Percentiles rank a stretch among this genome's conserved stretches.
phyloP scores from a whole-genome alignment of 2,888 invertebrate species.

The Tridacna crocea region DNA sequence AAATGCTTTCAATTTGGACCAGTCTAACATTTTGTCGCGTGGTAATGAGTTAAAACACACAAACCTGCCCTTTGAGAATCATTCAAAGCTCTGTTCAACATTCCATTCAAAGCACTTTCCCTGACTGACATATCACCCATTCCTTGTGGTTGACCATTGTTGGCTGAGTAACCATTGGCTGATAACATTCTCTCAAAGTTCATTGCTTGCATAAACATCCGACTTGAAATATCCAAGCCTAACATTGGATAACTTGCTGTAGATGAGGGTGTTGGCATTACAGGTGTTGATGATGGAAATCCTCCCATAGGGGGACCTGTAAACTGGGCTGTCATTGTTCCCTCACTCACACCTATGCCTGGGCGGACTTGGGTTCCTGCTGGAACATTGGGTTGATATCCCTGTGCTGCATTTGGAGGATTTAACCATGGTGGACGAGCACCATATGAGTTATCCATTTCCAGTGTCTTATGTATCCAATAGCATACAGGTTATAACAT shows the following conservation, averaged over 20 bases:
- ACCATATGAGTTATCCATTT: constrained; percentile 52
- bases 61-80: constrained; percentile 37
- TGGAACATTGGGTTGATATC: neutral
- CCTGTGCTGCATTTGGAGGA: constrained; percentile 6
- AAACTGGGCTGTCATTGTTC: constrained; percentile 18
- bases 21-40: no score
- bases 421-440: constrained; percentile 39
- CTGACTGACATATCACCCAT: constrained; percentile 31
- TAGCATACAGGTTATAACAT: neutral
- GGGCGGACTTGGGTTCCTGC: neutral
- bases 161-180: constrained; percentile 16
- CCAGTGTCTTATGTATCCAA: neutral
- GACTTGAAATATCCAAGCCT: constrained; percentile 65
- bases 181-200: constrained; percentile 68
- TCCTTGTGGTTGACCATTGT: constrained; percentile 32
- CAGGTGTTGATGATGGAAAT: constrained; percentile 19
- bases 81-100: constrained; percentile 23
- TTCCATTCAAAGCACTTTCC: constrained; percentile 2
- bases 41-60: no score
- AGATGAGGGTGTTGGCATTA: constrained; percentile 35
- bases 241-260: constrained; percentile 56
- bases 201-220: constrained; percentile 70
- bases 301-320: constrained; percentile 37
- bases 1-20: no score
- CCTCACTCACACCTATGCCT: neutral